phyloP scores from a whole-genome alignment of 2,113 vertebrate genomes.

The Orycteropus afer region DNA sequence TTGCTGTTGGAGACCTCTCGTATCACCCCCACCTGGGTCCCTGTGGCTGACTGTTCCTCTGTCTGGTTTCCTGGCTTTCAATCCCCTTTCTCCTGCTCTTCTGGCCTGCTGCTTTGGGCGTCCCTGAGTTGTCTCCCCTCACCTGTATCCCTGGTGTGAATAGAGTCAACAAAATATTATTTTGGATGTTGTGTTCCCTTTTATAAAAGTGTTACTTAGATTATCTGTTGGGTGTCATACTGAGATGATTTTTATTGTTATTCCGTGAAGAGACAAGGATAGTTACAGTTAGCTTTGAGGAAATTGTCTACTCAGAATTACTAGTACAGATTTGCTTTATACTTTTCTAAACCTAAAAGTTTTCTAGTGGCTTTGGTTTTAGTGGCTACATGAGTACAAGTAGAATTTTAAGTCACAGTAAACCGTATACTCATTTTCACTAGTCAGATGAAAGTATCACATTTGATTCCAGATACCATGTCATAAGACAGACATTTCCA shows the following conservation, averaged over 20 bases:
- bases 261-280: background rate
- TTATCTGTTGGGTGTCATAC: background rate
- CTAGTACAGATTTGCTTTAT: background rate
- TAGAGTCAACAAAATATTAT: too few species aligned
- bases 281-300: background rate
- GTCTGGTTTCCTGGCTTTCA: too few species aligned
- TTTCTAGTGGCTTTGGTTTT: too few species aligned
- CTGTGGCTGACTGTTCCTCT: too few species aligned
- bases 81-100: too few species aligned
- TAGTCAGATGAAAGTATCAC: background rate
- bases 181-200: background rate
- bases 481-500: slow-evolving; percentile 6
- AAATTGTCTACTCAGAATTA: background rate
- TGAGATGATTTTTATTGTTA: background rate
- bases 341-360: background rate
- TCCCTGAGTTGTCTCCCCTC: too few species aligned
- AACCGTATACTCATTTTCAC: background rate
- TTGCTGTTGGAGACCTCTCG: too few species aligned
- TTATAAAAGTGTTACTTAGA: background rate
- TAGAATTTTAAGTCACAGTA: background rate
- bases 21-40: too few species aligned
- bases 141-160: too few species aligned
- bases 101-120: too few species aligned
- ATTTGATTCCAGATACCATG: background rate
- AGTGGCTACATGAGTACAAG: background rate